Percentiles rank a stretch among this genome's conserved stretches.
Conservation (phyloP, 1,140 invertebrate species). For the Pachypsylla venusta region DNA sequence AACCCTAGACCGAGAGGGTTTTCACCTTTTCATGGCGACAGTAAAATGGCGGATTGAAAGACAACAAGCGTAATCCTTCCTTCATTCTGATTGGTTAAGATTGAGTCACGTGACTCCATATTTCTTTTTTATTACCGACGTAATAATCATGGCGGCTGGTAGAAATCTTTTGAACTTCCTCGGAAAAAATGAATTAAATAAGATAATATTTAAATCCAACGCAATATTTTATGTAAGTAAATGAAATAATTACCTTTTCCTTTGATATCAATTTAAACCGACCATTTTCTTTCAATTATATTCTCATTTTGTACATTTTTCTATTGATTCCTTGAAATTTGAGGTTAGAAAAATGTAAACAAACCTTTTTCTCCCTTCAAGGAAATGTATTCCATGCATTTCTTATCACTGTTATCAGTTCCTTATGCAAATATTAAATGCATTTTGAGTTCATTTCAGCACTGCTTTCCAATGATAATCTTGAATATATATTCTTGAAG, state of each 20-base stretch:
- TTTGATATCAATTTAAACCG: neutral
- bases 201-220: neutral
- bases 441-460: too few species aligned
- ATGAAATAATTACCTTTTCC: too few species aligned
- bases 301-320: neutral
- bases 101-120: slow-evolving; percentile 28
- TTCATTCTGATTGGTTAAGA: slow-evolving; percentile 27
- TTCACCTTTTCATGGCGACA: slow-evolving; percentile 82
- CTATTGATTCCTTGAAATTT: neutral
- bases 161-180: neutral
- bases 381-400: slow-evolving; percentile 4
- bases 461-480: too few species aligned
- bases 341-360: slow-evolving; percentile 9
- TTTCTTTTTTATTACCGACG: neutral
- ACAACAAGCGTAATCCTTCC: slow-evolving; percentile 47
- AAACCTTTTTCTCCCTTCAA: neutral
- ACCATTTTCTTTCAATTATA: neutral
- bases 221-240: neutral
- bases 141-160: slow-evolving; percentile 35
- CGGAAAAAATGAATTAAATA: neutral
- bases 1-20: slow-evolving; percentile 49
- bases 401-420: slow-evolving; percentile 5
- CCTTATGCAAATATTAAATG: too few species aligned
- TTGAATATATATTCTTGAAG: too few species aligned
- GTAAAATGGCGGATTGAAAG: slow-evolving; percentile 75